phyloP scores from a whole-genome alignment of 1,140 invertebrate species.

The Periplaneta americana region DNA sequence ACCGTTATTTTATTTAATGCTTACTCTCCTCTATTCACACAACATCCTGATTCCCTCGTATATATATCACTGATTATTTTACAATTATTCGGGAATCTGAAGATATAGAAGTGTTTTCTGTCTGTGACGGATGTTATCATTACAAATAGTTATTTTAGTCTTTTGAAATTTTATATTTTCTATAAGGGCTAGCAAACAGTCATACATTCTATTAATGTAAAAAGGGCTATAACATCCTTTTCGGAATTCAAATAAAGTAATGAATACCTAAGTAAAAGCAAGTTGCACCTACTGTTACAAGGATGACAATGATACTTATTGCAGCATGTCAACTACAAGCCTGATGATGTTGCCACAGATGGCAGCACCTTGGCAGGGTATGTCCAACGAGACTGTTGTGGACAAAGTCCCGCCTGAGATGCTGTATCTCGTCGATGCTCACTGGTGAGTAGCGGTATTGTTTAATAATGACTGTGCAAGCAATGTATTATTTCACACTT shows the following conservation, averaged over 20 bases:
- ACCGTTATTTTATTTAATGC: too few species aligned
- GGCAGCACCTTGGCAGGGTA: not conserved
- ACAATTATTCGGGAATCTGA: too few species aligned
- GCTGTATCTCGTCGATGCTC: conserved; percentile 60
- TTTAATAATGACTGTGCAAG: too few species aligned
- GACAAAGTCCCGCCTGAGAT: conserved; percentile 70
- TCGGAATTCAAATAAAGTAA: not conserved
- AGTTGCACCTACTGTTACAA: not conserved
- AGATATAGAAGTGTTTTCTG: too few species aligned
- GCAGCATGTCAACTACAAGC: not conserved
- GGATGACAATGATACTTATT: not conserved
- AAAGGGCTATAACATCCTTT: not conserved
- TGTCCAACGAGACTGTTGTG: conserved; percentile 60
- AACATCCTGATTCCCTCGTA: too few species aligned
- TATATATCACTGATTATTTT: too few species aligned
- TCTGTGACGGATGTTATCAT: too few species aligned
- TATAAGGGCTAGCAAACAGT: not conserved
- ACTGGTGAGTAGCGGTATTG: conserved; percentile 55
- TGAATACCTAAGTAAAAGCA: not conserved
- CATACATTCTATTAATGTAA: not conserved
- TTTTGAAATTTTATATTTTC: not conserved
- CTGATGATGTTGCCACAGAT: not conserved
- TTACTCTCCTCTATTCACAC: too few species aligned
- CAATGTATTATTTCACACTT: too few species aligned
- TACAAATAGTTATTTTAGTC: not conserved